Evolutionary conservation across 2,888 invertebrate genomes (phyloP).

Genomic region (Parnassius glacialis): DNA sequence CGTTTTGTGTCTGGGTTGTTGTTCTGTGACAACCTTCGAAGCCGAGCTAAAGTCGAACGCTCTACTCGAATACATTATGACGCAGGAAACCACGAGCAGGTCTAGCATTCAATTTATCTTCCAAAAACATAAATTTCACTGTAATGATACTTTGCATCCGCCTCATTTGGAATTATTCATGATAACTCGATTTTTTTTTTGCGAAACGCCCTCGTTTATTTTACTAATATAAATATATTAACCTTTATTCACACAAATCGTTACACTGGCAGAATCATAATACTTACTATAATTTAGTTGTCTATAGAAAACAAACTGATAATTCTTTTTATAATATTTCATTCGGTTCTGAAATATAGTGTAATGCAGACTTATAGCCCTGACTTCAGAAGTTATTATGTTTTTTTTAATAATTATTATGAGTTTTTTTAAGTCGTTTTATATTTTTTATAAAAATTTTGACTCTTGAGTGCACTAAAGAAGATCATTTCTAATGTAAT

Average conservation of each 20-base stretch:
- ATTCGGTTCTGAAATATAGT: too few relatives aligned
- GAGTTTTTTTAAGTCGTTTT: too few relatives aligned
- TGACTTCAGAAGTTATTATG: too few relatives aligned
- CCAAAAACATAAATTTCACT: slow-evolving; percentile 74
- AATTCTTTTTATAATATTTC: too few relatives aligned
- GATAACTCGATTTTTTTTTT: slow-evolving; percentile 10
- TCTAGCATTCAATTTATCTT: slow-evolving; percentile 74
- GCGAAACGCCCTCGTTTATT: not conserved
- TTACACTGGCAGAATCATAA: not conserved
- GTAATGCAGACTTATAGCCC: too few relatives aligned
- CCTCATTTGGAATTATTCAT: slow-evolving; percentile 37
- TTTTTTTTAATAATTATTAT: too few relatives aligned
- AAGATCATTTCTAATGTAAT: too few relatives aligned
- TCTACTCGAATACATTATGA: slow-evolving; percentile 71
- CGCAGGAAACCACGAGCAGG: slow-evolving; percentile 75
- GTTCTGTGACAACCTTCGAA: slow-evolving; percentile 66
- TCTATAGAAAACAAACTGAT: too few relatives aligned
- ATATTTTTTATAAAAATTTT: too few relatives aligned
- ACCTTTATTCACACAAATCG: slow-evolving; percentile 1
- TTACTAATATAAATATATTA: not conserved
- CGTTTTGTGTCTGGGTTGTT: slow-evolving; percentile 41
- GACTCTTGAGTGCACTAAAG: too few relatives aligned
- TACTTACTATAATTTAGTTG: too few relatives aligned
- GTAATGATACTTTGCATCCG: slow-evolving; percentile 74
- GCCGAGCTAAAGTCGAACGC: slow-evolving; percentile 44